Conservation (phyloP, 2,888 invertebrate genomes). For the Diachrysia chrysitis region DNA sequence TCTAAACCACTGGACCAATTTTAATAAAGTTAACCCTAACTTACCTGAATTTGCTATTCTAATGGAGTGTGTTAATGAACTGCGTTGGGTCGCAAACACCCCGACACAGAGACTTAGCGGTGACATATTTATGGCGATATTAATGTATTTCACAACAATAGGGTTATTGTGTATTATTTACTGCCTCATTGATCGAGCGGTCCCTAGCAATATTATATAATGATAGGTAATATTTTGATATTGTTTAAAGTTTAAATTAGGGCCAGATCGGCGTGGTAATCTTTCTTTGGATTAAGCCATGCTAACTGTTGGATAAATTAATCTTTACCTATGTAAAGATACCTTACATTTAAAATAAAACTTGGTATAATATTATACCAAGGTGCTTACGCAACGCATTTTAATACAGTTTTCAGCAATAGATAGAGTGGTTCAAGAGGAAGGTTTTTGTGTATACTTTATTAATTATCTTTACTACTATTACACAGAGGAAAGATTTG, state of each 20-base stretch:
- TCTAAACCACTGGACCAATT: constrained; percentile 24
- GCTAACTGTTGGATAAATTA: no score
- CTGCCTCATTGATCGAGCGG: neutral
- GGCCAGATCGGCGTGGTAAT: neutral
- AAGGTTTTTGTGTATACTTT: no score
- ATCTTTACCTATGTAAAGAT: no score
- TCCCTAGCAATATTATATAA: neutral
- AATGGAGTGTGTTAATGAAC: constrained; percentile 35
- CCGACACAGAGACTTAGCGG: constrained; percentile 26
- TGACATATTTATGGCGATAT: constrained; percentile 41
- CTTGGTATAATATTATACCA: no score
- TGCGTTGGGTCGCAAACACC: constrained; percentile 23
- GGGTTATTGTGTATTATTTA: constrained; percentile 1
- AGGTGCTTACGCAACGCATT: no score
- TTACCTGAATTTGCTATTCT: constrained; percentile 32
- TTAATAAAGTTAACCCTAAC: constrained; percentile 40
- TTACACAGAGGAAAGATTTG: no score
- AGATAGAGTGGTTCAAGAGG: no score
- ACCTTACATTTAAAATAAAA: no score
- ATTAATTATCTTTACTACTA: no score
- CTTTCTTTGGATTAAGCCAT: no score
- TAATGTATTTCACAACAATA: constrained; percentile 45
- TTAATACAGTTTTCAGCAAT: no score
- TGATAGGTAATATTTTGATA: neutral
- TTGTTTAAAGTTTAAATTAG: neutral